phyloP scores from a whole-genome alignment of 2,113 vertebrate species.

The Cyphomyrus discorhynchus region DNA sequence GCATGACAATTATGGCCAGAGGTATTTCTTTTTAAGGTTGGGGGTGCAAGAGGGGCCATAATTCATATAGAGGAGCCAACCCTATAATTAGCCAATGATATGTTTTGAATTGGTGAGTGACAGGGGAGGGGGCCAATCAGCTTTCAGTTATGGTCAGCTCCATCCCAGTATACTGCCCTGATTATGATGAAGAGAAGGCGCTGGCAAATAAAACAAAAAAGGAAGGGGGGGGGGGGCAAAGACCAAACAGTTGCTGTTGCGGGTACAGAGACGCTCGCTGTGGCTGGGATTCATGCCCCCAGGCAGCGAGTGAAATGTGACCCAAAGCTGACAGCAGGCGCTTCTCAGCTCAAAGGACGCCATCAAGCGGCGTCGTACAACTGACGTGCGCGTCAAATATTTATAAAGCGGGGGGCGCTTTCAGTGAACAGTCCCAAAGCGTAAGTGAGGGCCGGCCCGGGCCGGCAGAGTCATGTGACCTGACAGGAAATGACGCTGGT shows the following conservation, averaged over 20 bases:
- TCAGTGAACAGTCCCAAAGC: background rate
- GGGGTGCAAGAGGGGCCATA: background rate
- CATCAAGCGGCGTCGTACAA: background rate
- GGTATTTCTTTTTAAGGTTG: background rate
- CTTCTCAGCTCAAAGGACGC: background rate
- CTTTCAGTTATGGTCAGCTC: background rate
- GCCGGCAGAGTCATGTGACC: background rate
- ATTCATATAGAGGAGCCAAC: background rate
- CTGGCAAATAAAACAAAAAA: background rate
- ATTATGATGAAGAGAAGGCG: background rate
- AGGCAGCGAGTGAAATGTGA: background rate
- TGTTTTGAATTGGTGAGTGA: background rate
- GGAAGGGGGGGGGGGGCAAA: background rate
- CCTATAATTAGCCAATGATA: background rate
- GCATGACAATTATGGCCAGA: background rate
- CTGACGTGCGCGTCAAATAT: background rate
- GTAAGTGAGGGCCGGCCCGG: background rate
- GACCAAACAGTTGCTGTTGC: background rate
- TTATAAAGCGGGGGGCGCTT: background rate
- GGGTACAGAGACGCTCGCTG: background rate
- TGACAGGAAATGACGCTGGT: background rate
- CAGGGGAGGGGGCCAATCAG: background rate
- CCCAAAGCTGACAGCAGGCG: background rate
- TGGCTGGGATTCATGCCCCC: background rate
- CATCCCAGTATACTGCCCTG: background rate